These are phyloP conservation scores for Mus spicilegus DNA, from an alignment of 2,113 vertebrate species.

Conservation along the genomic window DNA sequence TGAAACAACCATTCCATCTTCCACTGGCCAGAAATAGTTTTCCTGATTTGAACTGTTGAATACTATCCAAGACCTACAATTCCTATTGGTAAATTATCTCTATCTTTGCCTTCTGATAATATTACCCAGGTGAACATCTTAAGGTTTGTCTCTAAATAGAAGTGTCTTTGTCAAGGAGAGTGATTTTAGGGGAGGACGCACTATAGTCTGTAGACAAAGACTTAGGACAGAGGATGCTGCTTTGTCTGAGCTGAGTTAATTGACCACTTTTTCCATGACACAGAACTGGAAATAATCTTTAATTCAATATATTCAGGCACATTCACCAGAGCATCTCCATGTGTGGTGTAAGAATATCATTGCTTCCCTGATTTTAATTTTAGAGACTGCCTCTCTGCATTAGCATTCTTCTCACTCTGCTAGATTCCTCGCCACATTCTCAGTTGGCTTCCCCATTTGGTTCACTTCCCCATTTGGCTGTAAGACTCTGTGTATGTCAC, in stretches of 20 bases:
- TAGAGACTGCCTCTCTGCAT: neutral
- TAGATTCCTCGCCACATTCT: neutral
- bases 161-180: neutral
- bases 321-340: neutral
- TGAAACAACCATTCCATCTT: neutral
- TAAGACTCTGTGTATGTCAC: neutral
- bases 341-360: neutral
- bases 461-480: neutral
- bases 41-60: neutral
- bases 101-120: neutral
- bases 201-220: neutral
- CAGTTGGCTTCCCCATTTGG: neutral
- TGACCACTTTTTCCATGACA: neutral
- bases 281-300: neutral
- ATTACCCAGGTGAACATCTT: neutral
- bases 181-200: neutral
- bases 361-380: neutral
- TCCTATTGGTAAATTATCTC: neutral
- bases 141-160: neutral
- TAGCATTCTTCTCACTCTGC: neutral
- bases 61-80: neutral
- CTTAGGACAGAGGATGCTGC: neutral
- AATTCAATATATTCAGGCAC: neutral
- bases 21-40: neutral
- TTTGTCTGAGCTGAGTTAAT: neutral